Evolutionary conservation across 2,113 vertebrate genomes (phyloP), one percentile per base, ranked within the genome.

Genomic region (Arizona elegans): DNA sequence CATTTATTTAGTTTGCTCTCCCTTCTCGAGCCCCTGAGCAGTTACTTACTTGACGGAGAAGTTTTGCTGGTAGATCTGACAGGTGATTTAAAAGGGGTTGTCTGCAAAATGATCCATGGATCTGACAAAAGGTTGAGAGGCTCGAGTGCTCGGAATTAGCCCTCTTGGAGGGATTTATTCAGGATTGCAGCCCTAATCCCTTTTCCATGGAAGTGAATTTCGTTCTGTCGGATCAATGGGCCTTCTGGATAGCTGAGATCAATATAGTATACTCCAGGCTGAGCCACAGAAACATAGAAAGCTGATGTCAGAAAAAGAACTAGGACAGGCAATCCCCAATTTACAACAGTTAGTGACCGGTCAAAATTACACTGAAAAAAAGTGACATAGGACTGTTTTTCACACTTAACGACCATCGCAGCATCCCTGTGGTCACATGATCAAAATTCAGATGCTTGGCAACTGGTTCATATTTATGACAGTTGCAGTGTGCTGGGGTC

Each of bases 11-110:
- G 38, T 21, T 50, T 9, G 12, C 5, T 7, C 19, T 29, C 19
- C 26, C 24, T 21, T 86, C 38, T 19, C 13, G 21, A 26, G 90
- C 0, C 33, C 52, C 92, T 23, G 13, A 17, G 62, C 3, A 5
- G 38, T 70, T 15, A 11, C 52, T 9, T 56, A 7, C 17, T 24
- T 58, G 65, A 33, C 3, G 3, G 38, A 86, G 38, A 9, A 2
- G 2, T 15, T 91, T 90, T 90, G 81, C 89, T 90, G 56, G 13
- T 90, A 55, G 91, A 38, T 87, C 94, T 94, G 89, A 23, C 65
- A 24, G 5, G 24, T 81, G 91, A 1, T 90, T 81, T 94, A 75
- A 88, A 93, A n/a, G 9, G 81, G 10, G 26, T 93, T 56, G 62
- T 92, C 38, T 86, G 23, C 26, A 92, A 92, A 94, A 47, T 17